These are phyloP conservation scores for Myotis yumanensis DNA, from an alignment of 2,113 vertebrate genomes.

Conservation along the genomic window DNA sequence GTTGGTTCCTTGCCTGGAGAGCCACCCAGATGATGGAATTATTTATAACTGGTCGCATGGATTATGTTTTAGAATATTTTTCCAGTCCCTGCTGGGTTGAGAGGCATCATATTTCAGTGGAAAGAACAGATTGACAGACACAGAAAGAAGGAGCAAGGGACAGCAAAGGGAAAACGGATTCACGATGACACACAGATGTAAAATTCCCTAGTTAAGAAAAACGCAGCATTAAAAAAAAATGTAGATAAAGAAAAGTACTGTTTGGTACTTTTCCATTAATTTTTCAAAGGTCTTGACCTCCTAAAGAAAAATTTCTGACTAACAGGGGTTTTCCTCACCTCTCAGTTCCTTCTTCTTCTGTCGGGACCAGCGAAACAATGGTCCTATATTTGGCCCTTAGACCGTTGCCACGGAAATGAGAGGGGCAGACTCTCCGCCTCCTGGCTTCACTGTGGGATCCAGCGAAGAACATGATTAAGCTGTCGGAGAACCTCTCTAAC, in stretches of 20 bases:
- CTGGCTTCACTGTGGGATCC: slow-evolving; percentile 40
- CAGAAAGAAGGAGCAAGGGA: not conserved
- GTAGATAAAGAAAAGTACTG: slow-evolving; percentile 1
- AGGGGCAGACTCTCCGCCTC: not conserved
- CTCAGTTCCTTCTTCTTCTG: not conserved
- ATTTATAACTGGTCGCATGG: not conserved
- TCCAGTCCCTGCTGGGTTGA: not conserved
- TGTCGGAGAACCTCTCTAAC: not conserved
- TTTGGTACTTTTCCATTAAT: slow-evolving; percentile 71
- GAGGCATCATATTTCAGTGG: not conserved
- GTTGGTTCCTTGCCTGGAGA: not conserved
- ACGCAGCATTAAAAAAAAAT: not conserved
- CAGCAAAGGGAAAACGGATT: not conserved
- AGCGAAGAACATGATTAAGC: not conserved
- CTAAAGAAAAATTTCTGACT: slow-evolving; percentile 69
- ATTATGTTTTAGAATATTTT: not conserved
- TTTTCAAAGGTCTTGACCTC: slow-evolving; percentile 68
- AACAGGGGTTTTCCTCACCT: slow-evolving; percentile 74
- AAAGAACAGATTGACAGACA: slow-evolving; percentile 5
- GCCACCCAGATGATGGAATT: not conserved
- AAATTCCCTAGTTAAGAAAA: slow-evolving; percentile 54
- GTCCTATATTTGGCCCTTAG: slow-evolving; percentile 48
- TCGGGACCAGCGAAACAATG: not conserved
- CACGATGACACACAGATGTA: not conserved
- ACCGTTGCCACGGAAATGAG: slow-evolving; percentile 57